These are phyloP conservation scores for Montipora foliosa DNA, from an alignment of 64 coral and sea anemone species.

Conservation along the genomic window DNA sequence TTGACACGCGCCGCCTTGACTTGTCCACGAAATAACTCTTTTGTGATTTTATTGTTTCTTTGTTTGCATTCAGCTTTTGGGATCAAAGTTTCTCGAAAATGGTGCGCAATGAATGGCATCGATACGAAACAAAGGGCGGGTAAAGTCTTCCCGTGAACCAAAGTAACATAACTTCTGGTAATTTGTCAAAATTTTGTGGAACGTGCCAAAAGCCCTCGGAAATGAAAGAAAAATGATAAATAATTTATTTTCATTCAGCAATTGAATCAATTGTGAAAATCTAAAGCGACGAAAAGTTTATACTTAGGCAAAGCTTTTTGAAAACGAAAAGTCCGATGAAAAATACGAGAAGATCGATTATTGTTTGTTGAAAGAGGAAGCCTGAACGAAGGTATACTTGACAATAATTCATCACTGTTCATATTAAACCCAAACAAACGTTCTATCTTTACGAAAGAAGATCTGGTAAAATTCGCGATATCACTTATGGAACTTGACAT, in stretches of 20 bases:
- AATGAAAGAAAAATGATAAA: constrained; percentile 11
- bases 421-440: too few relatives aligned
- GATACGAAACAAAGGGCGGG: constrained; percentile 31
- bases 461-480: not conserved
- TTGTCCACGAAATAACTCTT: constrained; percentile 5
- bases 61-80: constrained; percentile 51
- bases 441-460: not conserved
- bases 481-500: not conserved
- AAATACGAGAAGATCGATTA: not conserved
- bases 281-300: not conserved
- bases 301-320: not conserved
- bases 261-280: constrained; percentile 17
- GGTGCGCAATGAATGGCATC: not conserved
- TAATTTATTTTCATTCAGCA: constrained; percentile 44
- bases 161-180: constrained; percentile 1
- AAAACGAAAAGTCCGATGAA: not conserved
- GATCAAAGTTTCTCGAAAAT: constrained; percentile 29
- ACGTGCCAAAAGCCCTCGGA: not conserved
- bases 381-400: not conserved
- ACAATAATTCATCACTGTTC: not conserved
- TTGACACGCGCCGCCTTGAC: constrained; percentile 27
- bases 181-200: constrained; percentile 1
- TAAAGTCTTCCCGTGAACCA: not conserved
- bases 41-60: constrained; percentile 43
- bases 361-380: too few relatives aligned